Evolutionary conservation across 2,113 vertebrate genomes (phyloP).

Genomic region (Anoura caudifer): DNA sequence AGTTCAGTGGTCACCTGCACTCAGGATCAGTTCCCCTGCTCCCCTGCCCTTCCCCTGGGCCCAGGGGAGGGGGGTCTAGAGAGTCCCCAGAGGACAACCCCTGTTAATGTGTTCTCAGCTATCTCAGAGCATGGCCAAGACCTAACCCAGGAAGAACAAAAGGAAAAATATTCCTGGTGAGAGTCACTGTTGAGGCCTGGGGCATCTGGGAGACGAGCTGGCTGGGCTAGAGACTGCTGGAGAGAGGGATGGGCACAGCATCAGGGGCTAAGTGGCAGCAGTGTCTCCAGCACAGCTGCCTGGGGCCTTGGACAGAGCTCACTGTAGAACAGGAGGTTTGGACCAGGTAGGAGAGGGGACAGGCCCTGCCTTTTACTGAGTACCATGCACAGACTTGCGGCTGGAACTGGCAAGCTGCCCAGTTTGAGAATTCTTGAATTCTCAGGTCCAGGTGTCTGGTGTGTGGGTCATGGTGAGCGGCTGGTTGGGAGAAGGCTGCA

Average conservation of each 20-base stretch:
- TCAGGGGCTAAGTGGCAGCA: neutral
- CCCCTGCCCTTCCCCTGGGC: neutral
- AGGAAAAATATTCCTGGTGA: neutral
- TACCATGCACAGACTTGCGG: rapidly evolving
- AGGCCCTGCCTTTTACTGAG: neutral
- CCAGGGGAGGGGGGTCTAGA: neutral
- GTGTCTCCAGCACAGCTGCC: rapidly evolving
- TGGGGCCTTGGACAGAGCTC: rapidly evolving
- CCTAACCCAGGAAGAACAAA: neutral
- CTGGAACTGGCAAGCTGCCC: neutral
- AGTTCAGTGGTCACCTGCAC: neutral
- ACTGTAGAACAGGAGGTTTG: neutral
- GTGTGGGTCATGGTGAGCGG: neutral
- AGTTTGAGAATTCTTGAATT: neutral
- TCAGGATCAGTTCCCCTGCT: too few relatives aligned
- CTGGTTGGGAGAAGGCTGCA: neutral
- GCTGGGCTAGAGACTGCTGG: neutral
- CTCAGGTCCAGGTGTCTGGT: neutral
- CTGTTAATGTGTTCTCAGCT: neutral
- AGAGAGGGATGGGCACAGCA: neutral
- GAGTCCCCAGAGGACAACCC: neutral
- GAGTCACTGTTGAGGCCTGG: too few relatives aligned
- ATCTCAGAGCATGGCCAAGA: neutral
- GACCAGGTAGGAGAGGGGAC: neutral
- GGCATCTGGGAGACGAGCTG: neutral